Evolutionary conservation across 2,888 invertebrate species (phyloP).

Genomic region (Sphecodes monilicornis): DNA sequence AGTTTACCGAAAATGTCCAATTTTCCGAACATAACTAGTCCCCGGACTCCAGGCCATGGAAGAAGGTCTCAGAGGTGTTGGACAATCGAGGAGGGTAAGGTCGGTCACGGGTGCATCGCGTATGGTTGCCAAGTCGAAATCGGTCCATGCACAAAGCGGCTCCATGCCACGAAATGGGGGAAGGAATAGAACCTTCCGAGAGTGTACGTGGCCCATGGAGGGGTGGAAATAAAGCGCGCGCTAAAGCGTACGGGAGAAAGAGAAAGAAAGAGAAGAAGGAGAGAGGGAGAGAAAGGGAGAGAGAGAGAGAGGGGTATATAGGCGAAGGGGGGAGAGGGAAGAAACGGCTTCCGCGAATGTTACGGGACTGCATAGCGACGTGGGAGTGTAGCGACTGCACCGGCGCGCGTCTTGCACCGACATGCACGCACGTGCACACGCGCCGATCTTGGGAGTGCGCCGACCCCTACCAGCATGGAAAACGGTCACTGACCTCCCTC

Average conservation of each 20-base stretch:
- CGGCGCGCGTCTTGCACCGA: conserved; percentile 69
- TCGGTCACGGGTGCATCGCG: conserved; percentile 64
- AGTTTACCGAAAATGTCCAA: neutral
- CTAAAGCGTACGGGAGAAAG: conserved; percentile 47
- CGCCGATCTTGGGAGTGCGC: conserved; percentile 79
- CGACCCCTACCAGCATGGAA: conserved; percentile 81
- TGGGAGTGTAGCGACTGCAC: conserved; percentile 81
- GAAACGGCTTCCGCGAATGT: conserved; percentile 82
- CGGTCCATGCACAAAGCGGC: conserved; percentile 55
- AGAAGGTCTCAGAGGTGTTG: neutral
- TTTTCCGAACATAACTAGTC: neutral
- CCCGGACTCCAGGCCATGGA: neutral
- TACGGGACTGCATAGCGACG: conserved; percentile 84
- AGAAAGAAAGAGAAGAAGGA: conserved; percentile 50
- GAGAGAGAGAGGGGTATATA: conserved; percentile 42
- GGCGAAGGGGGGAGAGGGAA: conserved; percentile 25
- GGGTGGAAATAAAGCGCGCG: conserved; percentile 50
- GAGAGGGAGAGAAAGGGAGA: conserved; percentile 54
- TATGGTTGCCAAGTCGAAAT: conserved; percentile 69
- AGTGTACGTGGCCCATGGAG: conserved; percentile 1
- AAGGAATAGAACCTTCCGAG: conserved; percentile 28
- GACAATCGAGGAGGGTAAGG: conserved; percentile 43
- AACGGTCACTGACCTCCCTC: conserved; percentile 81
- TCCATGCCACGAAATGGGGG: conserved; percentile 36
- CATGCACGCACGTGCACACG: conserved; percentile 74